phyloP scores from a whole-genome alignment of 2,888 invertebrate species.

The Limnephilus auricula region DNA sequence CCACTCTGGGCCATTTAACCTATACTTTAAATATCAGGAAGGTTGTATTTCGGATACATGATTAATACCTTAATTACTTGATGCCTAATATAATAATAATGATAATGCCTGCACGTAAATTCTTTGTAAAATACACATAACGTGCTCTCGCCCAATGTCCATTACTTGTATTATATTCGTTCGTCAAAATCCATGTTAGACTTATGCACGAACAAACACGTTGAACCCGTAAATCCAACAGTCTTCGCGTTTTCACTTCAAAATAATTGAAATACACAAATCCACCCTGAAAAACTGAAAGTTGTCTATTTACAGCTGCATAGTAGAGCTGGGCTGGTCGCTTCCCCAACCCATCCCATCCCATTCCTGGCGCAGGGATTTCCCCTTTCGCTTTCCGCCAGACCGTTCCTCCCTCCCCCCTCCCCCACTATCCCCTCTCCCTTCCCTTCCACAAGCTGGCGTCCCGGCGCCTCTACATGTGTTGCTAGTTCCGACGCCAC shows the following conservation, averaged over 20 bases:
- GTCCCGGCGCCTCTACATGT: conserved; percentile 13
- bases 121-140: too few relatives aligned
- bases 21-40: too few relatives aligned
- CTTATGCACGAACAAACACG: not conserved
- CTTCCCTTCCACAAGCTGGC: not conserved
- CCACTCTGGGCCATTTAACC: too few relatives aligned
- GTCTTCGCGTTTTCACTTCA: not conserved
- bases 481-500: not conserved
- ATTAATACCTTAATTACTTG: too few relatives aligned
- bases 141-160: too few relatives aligned
- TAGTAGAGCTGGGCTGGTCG: not conserved
- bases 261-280: not conserved
- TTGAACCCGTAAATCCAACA: not conserved
- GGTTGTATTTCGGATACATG: too few relatives aligned
- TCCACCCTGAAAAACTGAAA: not conserved
- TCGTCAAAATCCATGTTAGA: too few relatives aligned
- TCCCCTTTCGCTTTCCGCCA: conserved; percentile 54
- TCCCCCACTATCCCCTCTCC: not conserved
- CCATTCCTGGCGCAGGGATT: conserved; percentile 42
- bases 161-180: too few relatives aligned
- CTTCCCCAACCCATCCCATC: conserved; percentile 37
- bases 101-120: too few relatives aligned
- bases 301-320: not conserved
- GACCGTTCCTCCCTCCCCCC: conserved; percentile 23
- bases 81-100: too few relatives aligned